A percentile compares a stretch with the other conserved stretches of the same genome.
Conservation (phyloP, 2,888 invertebrate genomes). For the Sarcophaga caerulescens region DNA sequence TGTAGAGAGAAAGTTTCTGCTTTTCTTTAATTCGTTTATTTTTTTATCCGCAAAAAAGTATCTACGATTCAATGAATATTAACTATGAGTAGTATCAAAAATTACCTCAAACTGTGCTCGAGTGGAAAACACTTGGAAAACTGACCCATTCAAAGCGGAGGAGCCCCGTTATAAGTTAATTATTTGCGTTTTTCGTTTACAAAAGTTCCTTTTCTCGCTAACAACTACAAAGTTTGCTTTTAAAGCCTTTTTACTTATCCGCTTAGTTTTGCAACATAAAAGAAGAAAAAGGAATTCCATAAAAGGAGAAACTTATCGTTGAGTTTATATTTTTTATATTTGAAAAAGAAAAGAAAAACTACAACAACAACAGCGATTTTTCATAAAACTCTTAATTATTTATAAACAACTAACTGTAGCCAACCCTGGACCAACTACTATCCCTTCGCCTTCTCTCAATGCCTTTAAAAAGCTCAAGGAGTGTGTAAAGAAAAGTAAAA, state of each 20-base stretch:
- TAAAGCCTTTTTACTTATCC: not conserved
- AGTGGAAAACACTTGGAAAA: not conserved
- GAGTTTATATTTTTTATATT: not conserved
- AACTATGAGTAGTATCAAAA: not conserved
- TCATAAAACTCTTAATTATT: slow-evolving; percentile 44
- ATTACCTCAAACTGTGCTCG: not conserved
- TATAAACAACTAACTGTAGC: slow-evolving; percentile 39
- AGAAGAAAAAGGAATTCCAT: not conserved
- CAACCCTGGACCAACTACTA: not conserved
- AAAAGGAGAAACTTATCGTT: too few species aligned
- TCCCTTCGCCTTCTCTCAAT: not conserved
- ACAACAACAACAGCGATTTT: not conserved
- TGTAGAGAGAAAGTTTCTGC: too few species aligned
- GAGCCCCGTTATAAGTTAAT: not conserved
- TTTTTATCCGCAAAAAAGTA: too few species aligned
- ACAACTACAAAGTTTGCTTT: not conserved
- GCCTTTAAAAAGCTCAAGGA: not conserved
- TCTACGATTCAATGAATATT: too few species aligned
- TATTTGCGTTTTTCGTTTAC: not conserved
- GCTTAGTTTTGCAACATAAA: not conserved
- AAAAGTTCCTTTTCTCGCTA: not conserved
- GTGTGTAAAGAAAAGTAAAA: not conserved
- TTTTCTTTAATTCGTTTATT: too few species aligned
- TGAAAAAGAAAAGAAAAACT: not conserved
- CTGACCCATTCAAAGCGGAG: not conserved